These are phyloP conservation scores for Galerucella nymphaeae DNA, from an alignment of 2,888 invertebrate genomes.

Conservation along the genomic window DNA sequence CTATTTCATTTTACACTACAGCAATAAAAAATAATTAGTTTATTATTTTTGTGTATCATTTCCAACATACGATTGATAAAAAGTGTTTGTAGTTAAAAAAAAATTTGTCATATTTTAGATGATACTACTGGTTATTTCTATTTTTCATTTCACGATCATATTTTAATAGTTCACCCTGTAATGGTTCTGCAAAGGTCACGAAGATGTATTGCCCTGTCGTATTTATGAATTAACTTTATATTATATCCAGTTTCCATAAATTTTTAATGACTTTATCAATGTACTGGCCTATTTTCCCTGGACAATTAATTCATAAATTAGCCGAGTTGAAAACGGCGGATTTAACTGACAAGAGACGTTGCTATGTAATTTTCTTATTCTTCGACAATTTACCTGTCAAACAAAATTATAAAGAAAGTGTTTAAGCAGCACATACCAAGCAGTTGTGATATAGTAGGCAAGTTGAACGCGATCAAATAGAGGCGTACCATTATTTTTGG, in stretches of 20 bases:
- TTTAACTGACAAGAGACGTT: slow-evolving; percentile 2
- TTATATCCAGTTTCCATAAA: no score
- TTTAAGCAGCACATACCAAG: slow-evolving; percentile 15
- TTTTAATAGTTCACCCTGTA: no score
- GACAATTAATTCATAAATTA: slow-evolving; percentile 32
- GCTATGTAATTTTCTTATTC: slow-evolving; percentile 31
- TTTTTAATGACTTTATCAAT: background rate
- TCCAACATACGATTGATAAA: slow-evolving; percentile 3
- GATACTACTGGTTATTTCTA: slow-evolving; percentile 35
- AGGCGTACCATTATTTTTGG: no score
- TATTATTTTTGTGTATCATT: slow-evolving; percentile 26
- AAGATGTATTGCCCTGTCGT: no score
- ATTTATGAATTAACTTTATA: no score
- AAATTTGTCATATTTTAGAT: background rate
- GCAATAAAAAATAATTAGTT: slow-evolving; percentile 38
- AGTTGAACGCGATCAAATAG: background rate
- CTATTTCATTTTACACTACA: slow-evolving; percentile 37
- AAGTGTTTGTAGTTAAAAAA: background rate
- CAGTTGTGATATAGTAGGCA: background rate
- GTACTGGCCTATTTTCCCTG: slow-evolving; percentile 1
- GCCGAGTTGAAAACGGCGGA: slow-evolving; percentile 21
- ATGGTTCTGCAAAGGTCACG: no score
- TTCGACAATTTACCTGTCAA: slow-evolving; percentile 54
- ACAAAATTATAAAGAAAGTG: slow-evolving; percentile 56
- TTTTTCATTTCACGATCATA: no score